phyloP scores from a whole-genome alignment of 2,888 invertebrate genomes.

The Leptura quadrifasciata region DNA sequence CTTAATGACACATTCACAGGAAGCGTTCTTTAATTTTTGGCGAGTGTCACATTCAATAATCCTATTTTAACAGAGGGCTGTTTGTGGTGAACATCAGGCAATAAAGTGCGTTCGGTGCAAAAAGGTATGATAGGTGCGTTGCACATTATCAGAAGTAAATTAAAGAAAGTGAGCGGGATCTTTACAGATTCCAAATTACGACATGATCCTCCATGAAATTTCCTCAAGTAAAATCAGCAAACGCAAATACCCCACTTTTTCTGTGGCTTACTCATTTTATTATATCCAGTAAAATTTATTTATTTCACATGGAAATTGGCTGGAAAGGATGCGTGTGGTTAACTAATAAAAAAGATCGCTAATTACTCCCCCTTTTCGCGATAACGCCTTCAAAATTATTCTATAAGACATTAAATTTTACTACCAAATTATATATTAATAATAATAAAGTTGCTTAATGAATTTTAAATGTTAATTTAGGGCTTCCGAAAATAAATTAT shows the following conservation, averaged over 20 bases:
- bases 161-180: too few species aligned
- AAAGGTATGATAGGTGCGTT: too few species aligned
- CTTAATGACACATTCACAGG: too few species aligned
- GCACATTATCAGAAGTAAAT: too few species aligned
- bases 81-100: too few species aligned
- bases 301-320: neutral
- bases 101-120: too few species aligned
- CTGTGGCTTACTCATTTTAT: neutral
- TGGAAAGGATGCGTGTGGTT: neutral
- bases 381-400: conserved; percentile 1
- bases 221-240: neutral
- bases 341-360: conserved; percentile 29
- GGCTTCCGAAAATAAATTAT: conserved; percentile 37
- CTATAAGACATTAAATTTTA: neutral
- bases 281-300: neutral
- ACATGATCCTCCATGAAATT: too few species aligned
- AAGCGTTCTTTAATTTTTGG: too few species aligned
- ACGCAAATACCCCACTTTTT: neutral
- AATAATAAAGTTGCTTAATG: conserved; percentile 33
- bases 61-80: too few species aligned
- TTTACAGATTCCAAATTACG: too few species aligned
- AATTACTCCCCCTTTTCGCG: conserved; percentile 29
- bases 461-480: conserved; percentile 30
- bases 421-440: conserved; percentile 27
- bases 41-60: too few species aligned